These are phyloP conservation scores for Adineta ricciae DNA, from an alignment of 2,888 invertebrate genomes.

Conservation along the genomic window DNA sequence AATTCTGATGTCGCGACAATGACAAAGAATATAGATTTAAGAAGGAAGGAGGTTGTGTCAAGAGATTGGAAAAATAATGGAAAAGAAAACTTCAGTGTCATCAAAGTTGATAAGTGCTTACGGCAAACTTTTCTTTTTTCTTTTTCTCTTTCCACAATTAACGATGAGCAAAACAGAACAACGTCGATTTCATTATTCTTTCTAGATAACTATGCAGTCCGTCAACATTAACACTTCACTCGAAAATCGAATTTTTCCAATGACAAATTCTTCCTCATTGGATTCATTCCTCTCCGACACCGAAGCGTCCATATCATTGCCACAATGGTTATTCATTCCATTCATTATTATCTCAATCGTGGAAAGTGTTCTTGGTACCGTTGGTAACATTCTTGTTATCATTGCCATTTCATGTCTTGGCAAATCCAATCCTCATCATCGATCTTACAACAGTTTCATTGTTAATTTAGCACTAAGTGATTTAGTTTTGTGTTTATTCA, in stretches of 20 bases:
- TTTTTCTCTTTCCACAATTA: neutral
- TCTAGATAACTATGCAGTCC: no score
- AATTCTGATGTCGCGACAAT: neutral
- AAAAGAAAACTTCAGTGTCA: neutral
- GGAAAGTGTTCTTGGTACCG: neutral
- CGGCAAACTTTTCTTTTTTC: neutral
- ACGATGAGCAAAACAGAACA: no score
- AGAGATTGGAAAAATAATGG: neutral
- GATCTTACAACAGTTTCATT: neutral
- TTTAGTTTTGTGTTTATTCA: neutral
- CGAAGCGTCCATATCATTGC: neutral
- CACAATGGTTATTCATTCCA: neutral
- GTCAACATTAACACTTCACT: neutral
- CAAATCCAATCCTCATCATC: neutral
- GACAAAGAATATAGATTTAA: neutral
- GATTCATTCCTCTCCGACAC: neutral
- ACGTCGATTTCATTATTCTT: no score
- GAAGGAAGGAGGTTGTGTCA: neutral
- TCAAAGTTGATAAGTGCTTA: neutral
- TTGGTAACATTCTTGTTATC: conserved; percentile 7
- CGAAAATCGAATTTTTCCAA: neutral
- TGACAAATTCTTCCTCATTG: neutral
- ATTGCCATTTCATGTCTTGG: neutral
- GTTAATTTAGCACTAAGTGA: conserved; percentile 13
- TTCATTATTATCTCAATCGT: neutral